Evolutionary conservation across 2,113 vertebrate genomes (phyloP).

Genomic region (Istiophorus platypterus): DNA sequence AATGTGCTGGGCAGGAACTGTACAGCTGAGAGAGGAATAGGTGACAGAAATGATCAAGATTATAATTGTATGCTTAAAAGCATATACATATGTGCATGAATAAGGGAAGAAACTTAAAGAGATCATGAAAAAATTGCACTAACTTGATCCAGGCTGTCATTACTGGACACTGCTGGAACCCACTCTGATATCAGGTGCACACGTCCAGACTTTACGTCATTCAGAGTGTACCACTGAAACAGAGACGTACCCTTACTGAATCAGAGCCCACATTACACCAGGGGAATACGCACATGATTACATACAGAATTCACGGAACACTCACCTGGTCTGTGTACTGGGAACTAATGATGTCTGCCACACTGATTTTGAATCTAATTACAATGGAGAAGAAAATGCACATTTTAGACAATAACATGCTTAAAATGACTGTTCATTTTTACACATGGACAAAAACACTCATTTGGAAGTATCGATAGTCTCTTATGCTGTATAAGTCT

Average conservation of each 20-base stretch:
- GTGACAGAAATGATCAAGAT: neutral
- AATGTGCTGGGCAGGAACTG: neutral
- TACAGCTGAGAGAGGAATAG: neutral
- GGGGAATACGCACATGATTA: neutral
- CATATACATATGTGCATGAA: neutral
- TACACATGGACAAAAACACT: no score
- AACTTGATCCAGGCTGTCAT: conserved; percentile 86
- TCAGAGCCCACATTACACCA: conserved; percentile 1
- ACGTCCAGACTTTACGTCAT: conserved; percentile 89
- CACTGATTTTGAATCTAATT: conserved; percentile 71
- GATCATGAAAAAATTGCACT: conserved; percentile 9
- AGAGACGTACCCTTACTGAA: conserved; percentile 10
- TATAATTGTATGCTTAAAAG: neutral
- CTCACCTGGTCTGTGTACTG: conserved; percentile 80
- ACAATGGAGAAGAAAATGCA: conserved; percentile 17
- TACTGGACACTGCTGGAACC: conserved; percentile 79
- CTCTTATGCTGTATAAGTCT: neutral
- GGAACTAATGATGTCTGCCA: conserved; percentile 76
- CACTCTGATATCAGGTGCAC: conserved; percentile 90
- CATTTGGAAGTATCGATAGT: no score
- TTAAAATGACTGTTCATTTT: neutral
- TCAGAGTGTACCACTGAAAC: conserved; percentile 89
- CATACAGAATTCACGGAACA: neutral
- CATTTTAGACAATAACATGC: neutral
- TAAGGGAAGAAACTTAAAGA: neutral